phyloP scores from a whole-genome alignment of 2,113 vertebrate genomes.

The Talpa occidentalis region DNA sequence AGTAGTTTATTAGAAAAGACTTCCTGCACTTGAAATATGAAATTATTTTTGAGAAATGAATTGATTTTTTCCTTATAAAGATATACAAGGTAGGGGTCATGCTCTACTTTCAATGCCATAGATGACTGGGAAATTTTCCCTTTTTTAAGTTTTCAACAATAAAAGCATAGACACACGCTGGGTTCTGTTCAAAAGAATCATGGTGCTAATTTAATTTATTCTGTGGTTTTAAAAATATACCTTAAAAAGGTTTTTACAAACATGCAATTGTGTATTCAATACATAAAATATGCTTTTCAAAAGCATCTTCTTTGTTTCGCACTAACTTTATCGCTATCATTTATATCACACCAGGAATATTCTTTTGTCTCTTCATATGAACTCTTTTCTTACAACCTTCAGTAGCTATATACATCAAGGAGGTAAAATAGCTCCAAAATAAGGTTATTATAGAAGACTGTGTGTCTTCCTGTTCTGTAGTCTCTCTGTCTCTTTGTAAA shows the following conservation, averaged over 20 bases:
- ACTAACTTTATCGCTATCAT: slow-evolving; percentile 37
- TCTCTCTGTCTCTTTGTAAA: slow-evolving; percentile 54
- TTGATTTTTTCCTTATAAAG: slow-evolving; percentile 18
- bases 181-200: slow-evolving; percentile 42
- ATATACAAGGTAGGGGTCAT: neutral
- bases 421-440: slow-evolving; percentile 65
- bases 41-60: slow-evolving; percentile 45
- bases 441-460: slow-evolving; percentile 34
- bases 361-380: slow-evolving; percentile 58
- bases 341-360: slow-evolving; percentile 36
- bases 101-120: neutral
- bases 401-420: neutral
- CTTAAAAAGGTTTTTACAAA: slow-evolving; percentile 58
- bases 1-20: neutral
- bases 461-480: slow-evolving; percentile 36
- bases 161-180: slow-evolving; percentile 19
- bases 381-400: slow-evolving; percentile 47
- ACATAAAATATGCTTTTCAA: slow-evolving; percentile 58
- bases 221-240: slow-evolving; percentile 52
- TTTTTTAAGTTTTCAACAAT: slow-evolving; percentile 44
- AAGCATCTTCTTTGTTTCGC: slow-evolving; percentile 59
- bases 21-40: slow-evolving; percentile 19
- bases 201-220: slow-evolving; percentile 54
- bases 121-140: neutral
- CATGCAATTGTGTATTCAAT: slow-evolving; percentile 57